Evolutionary conservation across 2,797 vertebrate species (phyloP), one percentile per base, ranked within the genome.

Genomic region (Leptodactylus fallax): DNA sequence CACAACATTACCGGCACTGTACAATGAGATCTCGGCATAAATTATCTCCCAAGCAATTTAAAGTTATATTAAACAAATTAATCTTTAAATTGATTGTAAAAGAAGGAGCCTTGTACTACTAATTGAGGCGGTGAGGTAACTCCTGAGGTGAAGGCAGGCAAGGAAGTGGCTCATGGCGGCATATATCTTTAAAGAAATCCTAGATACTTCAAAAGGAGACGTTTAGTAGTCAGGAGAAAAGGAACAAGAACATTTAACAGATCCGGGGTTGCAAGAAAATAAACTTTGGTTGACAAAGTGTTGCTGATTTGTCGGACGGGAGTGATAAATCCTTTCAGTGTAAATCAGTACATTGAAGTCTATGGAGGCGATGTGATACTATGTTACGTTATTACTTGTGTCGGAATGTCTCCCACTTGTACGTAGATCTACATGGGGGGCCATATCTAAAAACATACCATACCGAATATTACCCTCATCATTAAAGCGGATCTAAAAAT

Each of bases 41-140:
- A 88, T 88, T 88, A 85, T 77, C 87, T 78, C 67, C 74, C 63
- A 79, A 85, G 82, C 87, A 84, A 88, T 88, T 85, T 88, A 91
- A 90, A 85, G 76, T 79, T 91, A 90, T 91, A 91, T 92, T 89
- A 88, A 81, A 25, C 47, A 85, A 89, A 91, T 60, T 45, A 19
- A 47, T 7, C 82, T 89, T 90, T 63, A 74, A 82, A 86, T 87
- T 36, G 16, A 55, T 21, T 0, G 56, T 0, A 0, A 69, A 60
- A 51, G 61, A 80, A 87, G 55, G 87, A 53, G 79, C 87, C 78
- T 74, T 87, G 25, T 89, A 84, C 23, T 10, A 16, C 0, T 11
- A 86, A n/a, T 8, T 81, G 81, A 72, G 53, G 63, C 13, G 45
- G 84, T 80, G 82, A 88, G 77, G 87, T 85, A 88, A 79, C 82